Percentiles rank a stretch among this genome's conserved stretches.
phyloP scores from a whole-genome alignment of 2,888 invertebrate genomes.

The Piscicola geometra region DNA sequence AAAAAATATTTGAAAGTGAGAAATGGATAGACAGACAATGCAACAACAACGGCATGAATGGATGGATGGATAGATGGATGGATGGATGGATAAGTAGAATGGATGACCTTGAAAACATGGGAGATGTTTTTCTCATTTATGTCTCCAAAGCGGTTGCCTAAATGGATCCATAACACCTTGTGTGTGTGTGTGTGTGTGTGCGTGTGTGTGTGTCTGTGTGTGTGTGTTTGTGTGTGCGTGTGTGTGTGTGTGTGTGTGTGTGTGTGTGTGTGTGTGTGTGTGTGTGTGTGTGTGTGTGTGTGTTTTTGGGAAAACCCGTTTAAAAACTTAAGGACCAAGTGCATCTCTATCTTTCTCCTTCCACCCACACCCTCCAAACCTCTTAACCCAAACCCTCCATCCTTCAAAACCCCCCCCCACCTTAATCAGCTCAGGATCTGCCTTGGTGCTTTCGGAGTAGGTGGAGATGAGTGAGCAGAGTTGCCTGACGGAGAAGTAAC shows the following conservation, averaged over 20 bases:
- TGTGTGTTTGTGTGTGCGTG: constrained; percentile 1
- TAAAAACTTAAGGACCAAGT: neutral
- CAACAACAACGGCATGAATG: too few relatives aligned
- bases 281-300: too few relatives aligned
- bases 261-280: too few relatives aligned
- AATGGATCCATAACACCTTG: constrained; percentile 67
- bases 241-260: constrained; percentile 1
- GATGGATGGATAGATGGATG: neutral
- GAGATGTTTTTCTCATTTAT: constrained; percentile 63
- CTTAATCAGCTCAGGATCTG: neutral
- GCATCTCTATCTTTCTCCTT: too few relatives aligned
- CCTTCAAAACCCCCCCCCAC: too few relatives aligned
- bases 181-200: constrained; percentile 59
- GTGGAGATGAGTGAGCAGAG: constrained; percentile 63
- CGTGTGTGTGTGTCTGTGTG: neutral
- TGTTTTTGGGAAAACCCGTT: neutral
- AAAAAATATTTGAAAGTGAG: too few relatives aligned
- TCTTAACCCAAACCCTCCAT: too few relatives aligned
- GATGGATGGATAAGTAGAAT: neutral
- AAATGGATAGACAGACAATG: too few relatives aligned
- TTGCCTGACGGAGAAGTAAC: constrained; percentile 62
- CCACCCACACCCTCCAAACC: too few relatives aligned
- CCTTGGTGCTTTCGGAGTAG: constrained; percentile 55
- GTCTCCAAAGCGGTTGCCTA: constrained; percentile 61
- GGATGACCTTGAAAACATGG: constrained; percentile 59